phyloP scores from a whole-genome alignment of 2,113 vertebrate species.

The Myotis davidii region DNA sequence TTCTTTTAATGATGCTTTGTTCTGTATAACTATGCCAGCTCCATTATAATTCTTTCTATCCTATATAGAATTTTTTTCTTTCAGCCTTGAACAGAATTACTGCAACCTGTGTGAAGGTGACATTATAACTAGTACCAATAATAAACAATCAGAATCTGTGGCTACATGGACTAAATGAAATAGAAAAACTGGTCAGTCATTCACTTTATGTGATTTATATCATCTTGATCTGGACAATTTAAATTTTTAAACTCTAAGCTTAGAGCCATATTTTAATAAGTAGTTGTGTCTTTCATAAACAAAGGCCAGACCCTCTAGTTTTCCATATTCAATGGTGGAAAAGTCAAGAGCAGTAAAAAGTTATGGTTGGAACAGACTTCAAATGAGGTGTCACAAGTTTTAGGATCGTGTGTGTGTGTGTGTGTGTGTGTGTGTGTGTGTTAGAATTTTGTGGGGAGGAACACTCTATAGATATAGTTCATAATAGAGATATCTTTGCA shows the following conservation, averaged over 20 bases:
- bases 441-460: background rate
- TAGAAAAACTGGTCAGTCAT: background rate
- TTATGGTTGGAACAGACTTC: background rate
- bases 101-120: background rate
- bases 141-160: background rate
- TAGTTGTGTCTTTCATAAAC: background rate
- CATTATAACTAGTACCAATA: background rate
- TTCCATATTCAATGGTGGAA: background rate
- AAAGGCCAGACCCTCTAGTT: background rate
- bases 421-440: background rate
- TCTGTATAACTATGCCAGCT: background rate
- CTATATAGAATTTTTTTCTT: background rate
- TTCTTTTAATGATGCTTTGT: background rate
- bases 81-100: background rate
- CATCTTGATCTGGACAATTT: background rate
- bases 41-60: background rate
- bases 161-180: background rate
- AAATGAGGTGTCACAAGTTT: background rate
- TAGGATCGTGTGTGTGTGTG: background rate
- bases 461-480: background rate
- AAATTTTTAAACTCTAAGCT: background rate
- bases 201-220: slow-evolving; percentile 11
- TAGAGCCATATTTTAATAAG: background rate
- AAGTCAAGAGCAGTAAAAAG: background rate
- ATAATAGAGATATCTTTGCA: background rate